These are phyloP conservation scores for Larimichthys polyactis DNA, from an alignment of 2,113 vertebrate genomes.

Conservation along the genomic window DNA sequence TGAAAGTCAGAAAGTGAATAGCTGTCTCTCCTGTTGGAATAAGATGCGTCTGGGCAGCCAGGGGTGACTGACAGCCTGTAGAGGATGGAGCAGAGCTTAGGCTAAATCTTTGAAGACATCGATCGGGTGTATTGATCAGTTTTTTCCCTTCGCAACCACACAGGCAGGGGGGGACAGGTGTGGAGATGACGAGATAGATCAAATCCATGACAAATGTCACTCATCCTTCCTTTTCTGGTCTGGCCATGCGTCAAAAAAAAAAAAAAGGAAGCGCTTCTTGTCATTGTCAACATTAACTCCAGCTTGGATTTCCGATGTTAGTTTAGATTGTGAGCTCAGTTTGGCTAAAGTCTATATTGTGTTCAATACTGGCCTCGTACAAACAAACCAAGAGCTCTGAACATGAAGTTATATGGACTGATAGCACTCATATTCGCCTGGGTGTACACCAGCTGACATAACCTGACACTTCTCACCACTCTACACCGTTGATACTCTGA, in stretches of 20 bases:
- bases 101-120: conserved; percentile 69
- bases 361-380: not conserved
- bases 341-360: not conserved
- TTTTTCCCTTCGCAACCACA: conserved; percentile 33
- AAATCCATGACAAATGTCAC: conserved; percentile 69
- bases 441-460: not conserved
- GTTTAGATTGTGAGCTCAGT: conserved; percentile 19
- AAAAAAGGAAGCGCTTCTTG: not conserved
- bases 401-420: not conserved
- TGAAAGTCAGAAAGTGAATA: conserved; percentile 64
- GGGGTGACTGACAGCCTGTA: conserved; percentile 74
- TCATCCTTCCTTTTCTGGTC: conserved; percentile 58
- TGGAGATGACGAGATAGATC: conserved; percentile 70
- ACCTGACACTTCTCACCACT: not conserved
- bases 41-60: conserved; percentile 58
- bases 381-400: not conserved
- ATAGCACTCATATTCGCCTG: conserved; percentile 1
- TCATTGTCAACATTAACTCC: conserved; percentile 25
- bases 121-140: conserved; percentile 77
- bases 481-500: not conserved
- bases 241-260: conserved; percentile 46
- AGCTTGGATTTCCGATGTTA: not conserved
- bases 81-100: conserved; percentile 66
- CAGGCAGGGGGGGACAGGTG: conserved; percentile 55
- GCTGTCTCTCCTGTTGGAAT: conserved; percentile 64